Evolutionary conservation across 2,113 vertebrate genomes (phyloP).

Genomic region (Thalassoma bifasciatum): DNA sequence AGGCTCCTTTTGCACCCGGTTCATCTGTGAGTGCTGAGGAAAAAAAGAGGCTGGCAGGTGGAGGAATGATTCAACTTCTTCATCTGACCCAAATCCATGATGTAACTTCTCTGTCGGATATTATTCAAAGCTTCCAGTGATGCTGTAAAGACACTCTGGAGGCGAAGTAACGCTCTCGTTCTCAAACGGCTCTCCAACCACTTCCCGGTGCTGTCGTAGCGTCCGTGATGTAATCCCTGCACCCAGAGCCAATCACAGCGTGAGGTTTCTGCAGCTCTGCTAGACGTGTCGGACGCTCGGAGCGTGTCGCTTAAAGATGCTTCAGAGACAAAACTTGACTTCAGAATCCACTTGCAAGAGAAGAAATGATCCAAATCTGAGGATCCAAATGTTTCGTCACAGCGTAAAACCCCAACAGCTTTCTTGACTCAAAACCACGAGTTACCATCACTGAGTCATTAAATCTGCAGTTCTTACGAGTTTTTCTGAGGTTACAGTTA

Average conservation of each 20-base stretch:
- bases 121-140: neutral
- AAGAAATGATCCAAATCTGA: too few species aligned
- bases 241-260: conserved; percentile 49
- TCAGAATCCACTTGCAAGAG: too few species aligned
- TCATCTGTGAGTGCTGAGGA: neutral
- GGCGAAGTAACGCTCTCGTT: too few species aligned
- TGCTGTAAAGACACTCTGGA: neutral
- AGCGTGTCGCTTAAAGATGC: conserved; percentile 14
- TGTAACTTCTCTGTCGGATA: neutral
- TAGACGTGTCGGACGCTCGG: conserved; percentile 15
- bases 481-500: too few species aligned
- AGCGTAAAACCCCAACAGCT: too few species aligned
- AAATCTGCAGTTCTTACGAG: too few species aligned
- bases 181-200: conserved; percentile 13
- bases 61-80: neutral
- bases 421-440: too few species aligned
- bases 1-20: conserved; percentile 14
- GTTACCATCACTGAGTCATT: too few species aligned
- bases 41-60: conserved; percentile 8
- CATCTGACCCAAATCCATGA: conserved; percentile 1
- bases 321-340: too few species aligned
- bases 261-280: conserved; percentile 25
- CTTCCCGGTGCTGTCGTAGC: conserved; percentile 37
- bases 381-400: too few species aligned
- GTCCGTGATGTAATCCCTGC: conserved; percentile 45